Base-by-base conservation (phyloP, 2,113 vertebrate species). In the Oncorhynchus gorbuscha region DNA sequence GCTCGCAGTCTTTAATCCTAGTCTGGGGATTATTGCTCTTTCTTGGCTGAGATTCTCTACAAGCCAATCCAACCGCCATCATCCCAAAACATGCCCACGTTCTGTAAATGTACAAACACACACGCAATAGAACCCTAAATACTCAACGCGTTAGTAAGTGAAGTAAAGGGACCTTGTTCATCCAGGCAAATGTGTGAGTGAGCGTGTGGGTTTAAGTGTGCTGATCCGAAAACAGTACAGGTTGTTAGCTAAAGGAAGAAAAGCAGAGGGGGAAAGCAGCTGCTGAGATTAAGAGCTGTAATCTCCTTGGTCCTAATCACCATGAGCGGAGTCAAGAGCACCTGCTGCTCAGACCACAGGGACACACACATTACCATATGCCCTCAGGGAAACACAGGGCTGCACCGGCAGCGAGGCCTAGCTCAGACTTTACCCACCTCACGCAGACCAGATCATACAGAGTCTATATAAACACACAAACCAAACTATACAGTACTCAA, bases 221-320 rank as follows among this genome's bases (percentile, higher is more conserved):
- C 83, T 90, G 84, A 90, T 90, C 91, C 78, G 77, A 81, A 84
- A 77, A n/a, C 72, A 84, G 85, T 85, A 86, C 85, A 69, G 88
- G 86, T 88, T 90, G 89, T 90, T 89, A 91, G 88, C 88, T 75
- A 39, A 16, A 51, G 85, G 51, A 65, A 84, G 82, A 85, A 74
- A 84, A 83, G 74, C 39, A 74, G 59, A 80, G 51, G 68, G 73
- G 86, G 80, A 86, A 88, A 90, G 87, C 87, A 91, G 87, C 85
- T 89, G 84, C 77, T 64, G 62, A 84, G 89, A 79, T 92, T 90
- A 91, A 87, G 84, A 71, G 66, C 14, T 64, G 71, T 91, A 92
- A 93, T 91, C 91, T 90, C 76, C 89, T 91, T 92, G 88, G 82
- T 86, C 81, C 86, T 90, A 94, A 93, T 93, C 90, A 87, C 79